Percentiles rank a stretch among this genome's conserved stretches.
Conservation (phyloP, 2,797 vertebrate species). For the Aulostomus chinensis region DNA sequence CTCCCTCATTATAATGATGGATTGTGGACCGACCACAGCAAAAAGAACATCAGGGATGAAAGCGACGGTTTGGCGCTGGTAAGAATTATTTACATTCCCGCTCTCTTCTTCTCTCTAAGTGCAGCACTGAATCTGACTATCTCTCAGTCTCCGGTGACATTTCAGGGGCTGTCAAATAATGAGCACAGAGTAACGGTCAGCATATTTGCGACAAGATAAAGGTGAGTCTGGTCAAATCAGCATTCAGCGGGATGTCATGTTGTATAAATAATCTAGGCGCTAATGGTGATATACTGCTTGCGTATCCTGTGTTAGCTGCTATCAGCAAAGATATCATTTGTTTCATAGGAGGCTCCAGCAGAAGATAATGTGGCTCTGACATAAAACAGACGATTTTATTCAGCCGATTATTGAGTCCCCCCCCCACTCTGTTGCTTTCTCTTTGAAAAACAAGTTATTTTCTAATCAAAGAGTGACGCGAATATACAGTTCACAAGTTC, state of each 20-base stretch:
- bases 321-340: constrained; percentile 35
- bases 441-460: too few species aligned
- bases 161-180: constrained; percentile 56
- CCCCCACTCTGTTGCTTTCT: background rate
- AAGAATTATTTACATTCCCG: constrained; percentile 63
- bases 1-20: constrained; percentile 79
- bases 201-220: constrained; percentile 65
- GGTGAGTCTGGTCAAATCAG: constrained; percentile 62
- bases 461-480: constrained; percentile 7
- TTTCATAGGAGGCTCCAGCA: constrained; percentile 14
- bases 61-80: constrained; percentile 43
- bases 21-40: constrained; percentile 55
- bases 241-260: constrained; percentile 34
- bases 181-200: constrained; percentile 56
- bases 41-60: constrained; percentile 61
- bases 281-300: constrained; percentile 36
- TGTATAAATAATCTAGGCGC: constrained; percentile 47
- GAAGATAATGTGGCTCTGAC: constrained; percentile 16
- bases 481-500: constrained; percentile 37
- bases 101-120: constrained; percentile 7
- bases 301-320: constrained; percentile 29
- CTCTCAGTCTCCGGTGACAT: constrained; percentile 66
- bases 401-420: background rate
- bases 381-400: constrained; percentile 9
- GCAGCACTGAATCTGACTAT: constrained; percentile 35